These are phyloP conservation scores for Conus canariensis DNA, from an alignment of 2,888 invertebrate genomes.

Conservation along the genomic window DNA sequence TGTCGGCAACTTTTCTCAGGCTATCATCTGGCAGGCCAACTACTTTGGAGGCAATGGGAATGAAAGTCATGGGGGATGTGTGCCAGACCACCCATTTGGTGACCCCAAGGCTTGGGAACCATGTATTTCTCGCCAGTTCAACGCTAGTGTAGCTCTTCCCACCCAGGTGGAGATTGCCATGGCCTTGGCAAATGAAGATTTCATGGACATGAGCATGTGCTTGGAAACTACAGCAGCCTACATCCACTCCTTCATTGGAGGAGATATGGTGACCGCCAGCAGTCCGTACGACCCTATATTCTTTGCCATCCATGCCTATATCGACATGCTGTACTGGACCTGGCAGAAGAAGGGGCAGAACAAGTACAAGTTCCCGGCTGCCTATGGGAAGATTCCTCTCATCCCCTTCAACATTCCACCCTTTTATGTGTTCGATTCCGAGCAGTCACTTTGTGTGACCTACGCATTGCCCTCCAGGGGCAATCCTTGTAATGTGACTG, in stretches of 20 bases:
- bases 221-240: slow-evolving; percentile 70
- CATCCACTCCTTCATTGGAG: slow-evolving; percentile 70
- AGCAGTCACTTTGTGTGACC: slow-evolving; percentile 66
- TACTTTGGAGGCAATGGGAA: slow-evolving; percentile 74
- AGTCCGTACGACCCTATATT: slow-evolving; percentile 73
- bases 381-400: slow-evolving; percentile 71
- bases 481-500: slow-evolving; percentile 63
- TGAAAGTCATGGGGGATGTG: slow-evolving; percentile 61
- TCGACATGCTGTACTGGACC: slow-evolving; percentile 72
- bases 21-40: slow-evolving; percentile 75
- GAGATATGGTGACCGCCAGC: slow-evolving; percentile 70
- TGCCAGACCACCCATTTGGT: slow-evolving; percentile 74
- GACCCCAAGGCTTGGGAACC: slow-evolving; percentile 70
- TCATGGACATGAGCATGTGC: slow-evolving; percentile 69
- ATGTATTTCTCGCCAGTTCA: slow-evolving; percentile 73
- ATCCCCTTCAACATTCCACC: slow-evolving; percentile 72
- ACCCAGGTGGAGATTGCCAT: slow-evolving; percentile 67
- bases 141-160: slow-evolving; percentile 65
- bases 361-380: slow-evolving; percentile 70
- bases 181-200: slow-evolving; percentile 69
- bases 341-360: slow-evolving; percentile 71
- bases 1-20: slow-evolving; percentile 69
- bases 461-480: slow-evolving; percentile 66
- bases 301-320: slow-evolving; percentile 68
- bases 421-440: slow-evolving; percentile 64